Evolutionary conservation across 2,797 vertebrate genomes (phyloP).

Genomic region (Gobio occitaniae): DNA sequence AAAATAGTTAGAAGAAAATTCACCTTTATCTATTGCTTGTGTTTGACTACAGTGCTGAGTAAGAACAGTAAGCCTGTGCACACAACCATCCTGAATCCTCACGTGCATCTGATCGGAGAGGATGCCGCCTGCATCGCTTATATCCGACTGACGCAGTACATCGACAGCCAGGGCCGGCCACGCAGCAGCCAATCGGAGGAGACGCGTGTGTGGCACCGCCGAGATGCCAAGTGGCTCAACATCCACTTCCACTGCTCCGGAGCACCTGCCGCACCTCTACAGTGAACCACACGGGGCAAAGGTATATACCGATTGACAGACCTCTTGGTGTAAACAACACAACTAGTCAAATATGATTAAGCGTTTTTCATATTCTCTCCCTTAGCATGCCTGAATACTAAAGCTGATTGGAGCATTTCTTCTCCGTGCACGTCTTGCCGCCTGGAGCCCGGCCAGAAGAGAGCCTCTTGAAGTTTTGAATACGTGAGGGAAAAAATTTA

Average conservation of each 20-base stretch:
- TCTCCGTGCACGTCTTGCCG: conserved; percentile 76
- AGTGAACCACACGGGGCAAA: conserved; percentile 83
- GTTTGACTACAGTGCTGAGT: conserved; percentile 85
- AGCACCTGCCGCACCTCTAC: conserved; percentile 97
- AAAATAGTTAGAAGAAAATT: neutral
- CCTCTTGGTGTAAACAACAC: neutral
- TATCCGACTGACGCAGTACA: conserved; percentile 98
- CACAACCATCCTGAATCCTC: conserved; percentile 98
- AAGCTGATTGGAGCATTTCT: conserved; percentile 79
- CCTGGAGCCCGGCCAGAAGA: conserved; percentile 83
- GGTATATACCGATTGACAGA: conserved; percentile 55
- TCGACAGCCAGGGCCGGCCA: conserved; percentile 93
- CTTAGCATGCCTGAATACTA: conserved; percentile 77
- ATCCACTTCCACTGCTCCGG: conserved; percentile 99
- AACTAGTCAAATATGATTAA: neutral
- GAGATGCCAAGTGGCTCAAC: conserved; percentile 97
- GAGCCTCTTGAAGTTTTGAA: conserved; percentile 85
- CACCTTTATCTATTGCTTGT: neutral
- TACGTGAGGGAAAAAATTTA: conserved; percentile 68
- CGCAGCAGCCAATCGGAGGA: conserved; percentile 98
- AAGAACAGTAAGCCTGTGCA: conserved; percentile 99
- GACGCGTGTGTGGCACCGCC: conserved; percentile 97
- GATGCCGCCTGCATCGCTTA: conserved; percentile 98
- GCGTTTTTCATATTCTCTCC: neutral
- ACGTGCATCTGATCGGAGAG: conserved; percentile 96